Percentiles rank a stretch among this genome's conserved stretches.
phyloP scores from a whole-genome alignment of 2,888 invertebrate species.

The Pediacus dermestoides region DNA sequence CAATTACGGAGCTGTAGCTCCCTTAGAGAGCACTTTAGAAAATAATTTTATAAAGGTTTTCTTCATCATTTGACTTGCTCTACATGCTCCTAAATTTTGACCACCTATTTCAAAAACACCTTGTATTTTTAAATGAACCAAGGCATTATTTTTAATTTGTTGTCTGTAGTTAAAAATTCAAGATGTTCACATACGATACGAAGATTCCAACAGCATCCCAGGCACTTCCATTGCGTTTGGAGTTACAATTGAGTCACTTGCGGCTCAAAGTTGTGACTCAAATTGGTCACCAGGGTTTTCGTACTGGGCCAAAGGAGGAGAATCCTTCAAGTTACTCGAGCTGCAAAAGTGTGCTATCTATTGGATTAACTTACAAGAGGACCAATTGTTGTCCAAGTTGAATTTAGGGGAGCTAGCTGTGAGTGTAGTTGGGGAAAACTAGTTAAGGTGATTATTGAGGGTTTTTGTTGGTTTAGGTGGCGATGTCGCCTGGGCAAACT shows the following conservation, averaged over 20 bases:
- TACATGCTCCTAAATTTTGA: too few relatives aligned
- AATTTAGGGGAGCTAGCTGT: constrained; percentile 69
- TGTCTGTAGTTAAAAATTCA: constrained; percentile 75
- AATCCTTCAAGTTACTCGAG: constrained; percentile 86
- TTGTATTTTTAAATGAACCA: neutral
- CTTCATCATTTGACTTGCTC: too few relatives aligned
- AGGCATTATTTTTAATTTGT: neutral
- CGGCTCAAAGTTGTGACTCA: constrained; percentile 90
- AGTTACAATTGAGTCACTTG: constrained; percentile 78
- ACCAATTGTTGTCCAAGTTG: constrained; percentile 65
- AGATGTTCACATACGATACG: constrained; percentile 95
- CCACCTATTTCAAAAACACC: too few relatives aligned
- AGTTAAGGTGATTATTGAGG: constrained; percentile 10
- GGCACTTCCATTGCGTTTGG: constrained; percentile 78
- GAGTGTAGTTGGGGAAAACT: constrained; percentile 33
- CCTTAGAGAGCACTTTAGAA: too few relatives aligned
- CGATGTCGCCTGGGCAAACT: constrained; percentile 51
- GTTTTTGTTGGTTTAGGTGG: constrained; percentile 40
- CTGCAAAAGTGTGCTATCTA: constrained; percentile 85
- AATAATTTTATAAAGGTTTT: too few relatives aligned
- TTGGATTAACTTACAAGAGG: constrained; percentile 73
- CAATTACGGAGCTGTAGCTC: too few relatives aligned
- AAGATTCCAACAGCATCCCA: constrained; percentile 75
- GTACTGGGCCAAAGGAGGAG: constrained; percentile 56
- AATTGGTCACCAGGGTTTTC: constrained; percentile 77